Evolutionary conservation across 2,113 vertebrate genomes (phyloP), one percentile per base, ranked within the genome.

Genomic region (Corythoichthys haematopterus): DNA sequence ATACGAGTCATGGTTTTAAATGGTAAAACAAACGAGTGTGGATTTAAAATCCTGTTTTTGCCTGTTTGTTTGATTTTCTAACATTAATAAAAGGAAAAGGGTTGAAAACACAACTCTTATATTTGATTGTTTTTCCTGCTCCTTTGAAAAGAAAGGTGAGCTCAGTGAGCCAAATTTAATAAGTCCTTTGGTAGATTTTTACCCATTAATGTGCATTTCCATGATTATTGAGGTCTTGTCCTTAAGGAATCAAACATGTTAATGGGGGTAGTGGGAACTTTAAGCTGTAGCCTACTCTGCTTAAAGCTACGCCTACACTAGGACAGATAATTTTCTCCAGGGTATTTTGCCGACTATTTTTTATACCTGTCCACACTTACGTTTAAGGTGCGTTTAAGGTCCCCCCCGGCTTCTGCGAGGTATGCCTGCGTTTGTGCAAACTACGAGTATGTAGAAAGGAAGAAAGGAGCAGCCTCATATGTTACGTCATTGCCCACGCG

Each of bases 141-240:
- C 16, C 8, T 33, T 28, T 55, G 12, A 28, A 55, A 55, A 11
- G 1, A 10, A 28, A 11, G 50, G 50, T 52, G 50, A 46, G 14
- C 3, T 66, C 35, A 52, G 10, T 3, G 13, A 33, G 3, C 48
- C 36, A 65, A 58, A 59, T 2, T 6, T 36, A 58, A 53, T 65
- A 67, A 76, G 52, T 78, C 64, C 63, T 65, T 12, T 14, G 20
- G 13, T 74, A 72, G 69, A 69, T 45, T 66, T 35, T 11, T 68
- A 60, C 45, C 61, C 47, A 46, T 48, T 16, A 58, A 63, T 50
- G 64, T 53, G 65, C 46, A 47, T 48, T 69, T 69, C 40, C 47
- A 50, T 60, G 15, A 51, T 55, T 62, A 13, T 48, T 51, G 0
- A 64, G 43, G 46, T 16, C 62, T 48, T 2, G 36, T 50, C 47